Percentiles rank a stretch among this genome's conserved stretches.
These are phyloP conservation scores for Synchiropus splendidus DNA, from an alignment of 2,113 vertebrate genomes.

Conservation along the genomic window DNA sequence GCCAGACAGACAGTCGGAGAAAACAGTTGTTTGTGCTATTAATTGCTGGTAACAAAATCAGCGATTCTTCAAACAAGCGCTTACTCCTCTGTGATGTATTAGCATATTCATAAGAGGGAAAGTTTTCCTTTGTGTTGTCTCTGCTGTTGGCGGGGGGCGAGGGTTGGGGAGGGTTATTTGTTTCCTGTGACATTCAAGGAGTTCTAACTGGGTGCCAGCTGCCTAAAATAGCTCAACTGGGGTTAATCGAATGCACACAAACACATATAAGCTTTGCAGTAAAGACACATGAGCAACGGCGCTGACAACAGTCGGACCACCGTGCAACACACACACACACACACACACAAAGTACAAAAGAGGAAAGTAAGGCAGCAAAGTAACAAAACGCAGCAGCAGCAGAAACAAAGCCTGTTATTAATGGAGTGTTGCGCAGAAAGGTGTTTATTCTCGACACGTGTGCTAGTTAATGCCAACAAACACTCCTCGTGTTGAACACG, in stretches of 20 bases:
- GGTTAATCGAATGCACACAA: conserved; percentile 9
- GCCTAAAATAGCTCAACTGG: conserved; percentile 25
- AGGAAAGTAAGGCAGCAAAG: conserved; percentile 38
- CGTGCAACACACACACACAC: conserved; percentile 53
- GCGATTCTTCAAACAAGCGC: conserved; percentile 62
- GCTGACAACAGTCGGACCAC: too few species aligned
- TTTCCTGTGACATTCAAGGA: conserved; percentile 37
- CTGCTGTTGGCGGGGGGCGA: conserved; percentile 16
- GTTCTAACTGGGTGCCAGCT: conserved; percentile 20
- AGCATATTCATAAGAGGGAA: conserved; percentile 64
- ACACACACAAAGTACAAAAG: conserved; percentile 35
- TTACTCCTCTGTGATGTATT: conserved; percentile 55
- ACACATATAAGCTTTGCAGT: not conserved
- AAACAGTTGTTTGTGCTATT: conserved; percentile 66
- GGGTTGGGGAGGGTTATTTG: conserved; percentile 20
- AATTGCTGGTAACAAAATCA: conserved; percentile 68
- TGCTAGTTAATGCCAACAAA: conserved; percentile 67
- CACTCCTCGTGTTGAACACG: conserved; percentile 46
- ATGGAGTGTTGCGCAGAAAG: conserved; percentile 49
- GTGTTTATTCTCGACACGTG: conserved; percentile 66
- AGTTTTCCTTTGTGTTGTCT: conserved; percentile 19
- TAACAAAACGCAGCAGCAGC: conserved; percentile 59
- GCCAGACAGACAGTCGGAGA: conserved; percentile 1
- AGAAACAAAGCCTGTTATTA: conserved; percentile 62
- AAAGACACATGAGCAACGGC: not conserved